Percentiles rank a stretch among this genome's conserved stretches.
phyloP scores from a whole-genome alignment of 2,888 invertebrate genomes.

The Micropterix aruncella region DNA sequence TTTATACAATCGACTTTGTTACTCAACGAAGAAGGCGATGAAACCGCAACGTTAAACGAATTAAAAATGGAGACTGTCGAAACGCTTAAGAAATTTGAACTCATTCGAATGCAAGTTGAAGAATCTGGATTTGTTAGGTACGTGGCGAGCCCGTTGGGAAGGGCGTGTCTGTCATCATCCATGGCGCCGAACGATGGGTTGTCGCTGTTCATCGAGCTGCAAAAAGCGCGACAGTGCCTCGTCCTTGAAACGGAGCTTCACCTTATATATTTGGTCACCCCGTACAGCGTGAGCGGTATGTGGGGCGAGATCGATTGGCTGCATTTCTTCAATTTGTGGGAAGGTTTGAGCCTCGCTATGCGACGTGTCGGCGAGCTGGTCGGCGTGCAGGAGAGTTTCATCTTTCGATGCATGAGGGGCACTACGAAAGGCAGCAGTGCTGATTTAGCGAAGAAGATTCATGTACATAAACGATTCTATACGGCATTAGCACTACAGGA shows the following conservation, averaged over 20 bases:
- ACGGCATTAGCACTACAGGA: constrained; percentile 86
- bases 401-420: constrained; percentile 64
- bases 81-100: constrained; percentile 67
- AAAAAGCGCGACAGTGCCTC: constrained; percentile 78
- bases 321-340: constrained; percentile 68
- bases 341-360: constrained; percentile 61
- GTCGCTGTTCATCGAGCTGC: constrained; percentile 75
- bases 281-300: constrained; percentile 74
- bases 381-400: constrained; percentile 76
- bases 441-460: constrained; percentile 31
- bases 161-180: constrained; percentile 85
- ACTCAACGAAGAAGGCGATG: constrained; percentile 20
- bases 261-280: constrained; percentile 89
- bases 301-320: constrained; percentile 73
- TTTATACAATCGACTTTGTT: constrained; percentile 72
- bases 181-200: constrained; percentile 92
- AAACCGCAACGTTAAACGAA: constrained; percentile 18
- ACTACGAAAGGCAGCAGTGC: constrained; percentile 41
- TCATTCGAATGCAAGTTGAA: constrained; percentile 51
- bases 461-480: constrained; percentile 64
- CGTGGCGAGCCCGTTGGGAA: constrained; percentile 74
- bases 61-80: constrained; percentile 41
- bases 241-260: constrained; percentile 92
- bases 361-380: constrained; percentile 79
- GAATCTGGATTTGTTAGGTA: constrained; percentile 33